Evolutionary conservation across 1,140 invertebrate genomes (phyloP), one percentile per base, ranked within the genome.

Genomic region (Conus betulinus): DNA sequence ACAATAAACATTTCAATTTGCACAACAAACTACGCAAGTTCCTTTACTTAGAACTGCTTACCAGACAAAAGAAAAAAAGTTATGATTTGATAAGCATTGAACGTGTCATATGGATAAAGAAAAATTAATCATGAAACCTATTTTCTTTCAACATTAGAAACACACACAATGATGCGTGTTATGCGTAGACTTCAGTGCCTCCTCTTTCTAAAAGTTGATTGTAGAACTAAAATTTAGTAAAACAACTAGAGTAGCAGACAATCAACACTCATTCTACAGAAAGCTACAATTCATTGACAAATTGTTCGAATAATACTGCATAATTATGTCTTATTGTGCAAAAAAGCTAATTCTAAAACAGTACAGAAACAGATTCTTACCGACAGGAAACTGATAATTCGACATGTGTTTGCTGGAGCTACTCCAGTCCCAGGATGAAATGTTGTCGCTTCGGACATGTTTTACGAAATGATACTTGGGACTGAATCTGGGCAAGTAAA

Each of bases 371-470:
- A 57, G 55, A 90, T 71, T 78, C 90, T 92, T 91, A 93, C 94
- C 94, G 91, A 89, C 93, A 94, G 53, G 92, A 93, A 17, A 95
- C 92, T 13, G 93, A 91, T 87, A 94, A 90, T 89, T 95, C 94
- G 0, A 95, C 93, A 81, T 92, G 84, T 67, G 93, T 93, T 93
- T 25, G 93, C 91, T 82, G 93, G 94, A 71, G 92, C 92, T 57
- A 91, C 91, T 20, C 92, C 93, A 87, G 92, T 93, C 84, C 93
- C 94, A 79, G 93, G 93, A 91, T 93, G 93, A 93, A 94, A 93
- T 51, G 88, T 60, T 85, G 85, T 83, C 60, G 85, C 81, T 52
- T 89, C 90, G 81, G 91, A 91, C 91, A 92, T 92, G 39, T 88
- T 89, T 63, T 89, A 39, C 84, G 87, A 83, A 85, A 82, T 87